Evolutionary conservation across 2,888 invertebrate species (phyloP).

Genomic region (Nymphalis polychloros): DNA sequence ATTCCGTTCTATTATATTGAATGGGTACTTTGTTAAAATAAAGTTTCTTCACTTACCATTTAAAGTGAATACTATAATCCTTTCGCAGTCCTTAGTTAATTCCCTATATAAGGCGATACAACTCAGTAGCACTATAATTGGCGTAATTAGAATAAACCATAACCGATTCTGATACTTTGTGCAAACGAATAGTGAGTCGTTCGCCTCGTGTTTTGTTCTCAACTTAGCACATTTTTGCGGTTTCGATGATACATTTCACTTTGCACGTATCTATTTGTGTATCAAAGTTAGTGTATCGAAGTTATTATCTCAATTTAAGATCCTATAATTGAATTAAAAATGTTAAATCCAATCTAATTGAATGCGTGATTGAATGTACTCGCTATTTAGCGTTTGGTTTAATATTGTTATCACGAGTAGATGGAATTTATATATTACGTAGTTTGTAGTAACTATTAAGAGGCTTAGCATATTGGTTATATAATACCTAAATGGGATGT

Average conservation of each 20-base stretch:
- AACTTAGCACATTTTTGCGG: constrained; percentile 47
- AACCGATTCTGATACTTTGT: constrained; percentile 45
- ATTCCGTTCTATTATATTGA: no score
- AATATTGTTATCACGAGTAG: constrained; percentile 31
- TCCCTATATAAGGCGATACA: constrained; percentile 14
- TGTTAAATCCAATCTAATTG: constrained; percentile 30
- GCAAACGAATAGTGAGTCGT: constrained; percentile 49
- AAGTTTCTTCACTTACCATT: no score
- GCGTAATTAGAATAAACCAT: constrained; percentile 59
- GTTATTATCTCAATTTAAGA: constrained; percentile 46
- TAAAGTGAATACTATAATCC: not conserved
- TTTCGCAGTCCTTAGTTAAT: not conserved
- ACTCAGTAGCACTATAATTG: constrained; percentile 47
- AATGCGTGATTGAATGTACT: constrained; percentile 35
- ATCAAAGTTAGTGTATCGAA: constrained; percentile 35
- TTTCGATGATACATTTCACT: constrained; percentile 45
- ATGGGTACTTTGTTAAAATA: no score
- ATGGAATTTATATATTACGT: constrained; percentile 20
- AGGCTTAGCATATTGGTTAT: constrained; percentile 18
- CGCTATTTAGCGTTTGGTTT: constrained; percentile 29
- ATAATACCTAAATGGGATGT: constrained; percentile 10
- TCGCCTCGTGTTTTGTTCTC: constrained; percentile 48
- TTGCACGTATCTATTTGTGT: constrained; percentile 38
- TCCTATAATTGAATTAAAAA: constrained; percentile 44
- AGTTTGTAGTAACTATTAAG: constrained; percentile 13